These are phyloP conservation scores for Thripadectes ignobilis DNA, from an alignment of 2,797 vertebrate genomes.

Conservation along the genomic window DNA sequence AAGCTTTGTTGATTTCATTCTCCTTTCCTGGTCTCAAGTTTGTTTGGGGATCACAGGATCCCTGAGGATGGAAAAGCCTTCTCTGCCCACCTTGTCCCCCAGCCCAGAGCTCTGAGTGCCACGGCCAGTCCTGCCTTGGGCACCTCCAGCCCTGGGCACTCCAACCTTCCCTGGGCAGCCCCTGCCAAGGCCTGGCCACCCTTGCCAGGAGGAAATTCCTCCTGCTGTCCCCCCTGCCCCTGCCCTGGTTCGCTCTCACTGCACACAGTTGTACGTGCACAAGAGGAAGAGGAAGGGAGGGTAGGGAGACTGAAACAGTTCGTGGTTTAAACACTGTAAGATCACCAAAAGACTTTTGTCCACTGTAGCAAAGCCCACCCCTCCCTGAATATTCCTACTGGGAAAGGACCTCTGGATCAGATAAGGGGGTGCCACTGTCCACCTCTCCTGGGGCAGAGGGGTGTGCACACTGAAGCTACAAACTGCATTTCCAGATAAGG, in stretches of 20 bases:
- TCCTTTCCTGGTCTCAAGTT: neutral
- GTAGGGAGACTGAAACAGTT: neutral
- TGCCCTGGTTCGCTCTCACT: neutral
- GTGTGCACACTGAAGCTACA: no score
- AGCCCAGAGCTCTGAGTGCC: neutral
- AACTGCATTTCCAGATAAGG: no score
- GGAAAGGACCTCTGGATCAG: no score
- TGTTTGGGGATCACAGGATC: neutral
- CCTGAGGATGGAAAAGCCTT: fast-evolving
- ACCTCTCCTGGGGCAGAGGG: no score
- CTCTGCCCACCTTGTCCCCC: neutral
- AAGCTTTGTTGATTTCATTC: neutral
- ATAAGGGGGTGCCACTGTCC: no score
- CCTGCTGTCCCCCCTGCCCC: neutral
- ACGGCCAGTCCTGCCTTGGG: fast-evolving
- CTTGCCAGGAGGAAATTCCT: neutral
- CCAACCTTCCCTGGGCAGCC: neutral
- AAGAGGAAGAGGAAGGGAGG: neutral
- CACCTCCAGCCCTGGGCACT: neutral
- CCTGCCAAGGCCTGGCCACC: fast-evolving
- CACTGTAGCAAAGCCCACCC: no score
- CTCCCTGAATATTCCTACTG: no score
- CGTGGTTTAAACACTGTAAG: no score
- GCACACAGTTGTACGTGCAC: fast-evolving
- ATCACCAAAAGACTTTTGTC: no score